Evolutionary conservation across 2,888 invertebrate genomes (phyloP).

Genomic region (Trachelus tabidus): DNA sequence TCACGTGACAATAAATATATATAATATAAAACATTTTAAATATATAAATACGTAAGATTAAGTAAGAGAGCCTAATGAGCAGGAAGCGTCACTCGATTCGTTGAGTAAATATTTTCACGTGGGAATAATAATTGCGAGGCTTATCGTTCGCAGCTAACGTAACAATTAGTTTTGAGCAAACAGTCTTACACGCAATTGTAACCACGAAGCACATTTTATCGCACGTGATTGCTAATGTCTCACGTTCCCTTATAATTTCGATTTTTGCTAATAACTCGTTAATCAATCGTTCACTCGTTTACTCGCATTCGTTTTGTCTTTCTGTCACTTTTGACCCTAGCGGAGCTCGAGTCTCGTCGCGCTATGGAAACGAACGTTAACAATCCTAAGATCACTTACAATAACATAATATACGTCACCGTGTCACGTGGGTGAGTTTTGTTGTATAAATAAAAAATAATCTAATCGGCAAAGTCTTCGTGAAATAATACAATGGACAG

Average conservation of each 20-base stretch:
- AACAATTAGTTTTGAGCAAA: conserved; percentile 26
- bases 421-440: neutral
- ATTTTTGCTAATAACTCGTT: neutral
- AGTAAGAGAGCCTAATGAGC: neutral
- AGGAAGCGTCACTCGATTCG: neutral
- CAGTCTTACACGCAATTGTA: neutral
- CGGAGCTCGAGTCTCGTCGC: neutral
- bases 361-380: neutral
- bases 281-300: neutral
- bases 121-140: neutral
- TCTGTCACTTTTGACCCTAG: neutral
- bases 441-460: neutral
- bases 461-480: neutral
- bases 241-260: neutral
- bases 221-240: neutral
- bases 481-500: neutral
- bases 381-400: neutral
- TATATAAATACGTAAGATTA: conserved; percentile 2
- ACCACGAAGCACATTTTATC: neutral
- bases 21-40: neutral
- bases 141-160: neutral
- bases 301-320: neutral
- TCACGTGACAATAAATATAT: neutral
- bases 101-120: neutral
- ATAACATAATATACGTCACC: neutral